Conservation (phyloP, 2,888 invertebrate genomes). For the Celastrina argiolus region DNA sequence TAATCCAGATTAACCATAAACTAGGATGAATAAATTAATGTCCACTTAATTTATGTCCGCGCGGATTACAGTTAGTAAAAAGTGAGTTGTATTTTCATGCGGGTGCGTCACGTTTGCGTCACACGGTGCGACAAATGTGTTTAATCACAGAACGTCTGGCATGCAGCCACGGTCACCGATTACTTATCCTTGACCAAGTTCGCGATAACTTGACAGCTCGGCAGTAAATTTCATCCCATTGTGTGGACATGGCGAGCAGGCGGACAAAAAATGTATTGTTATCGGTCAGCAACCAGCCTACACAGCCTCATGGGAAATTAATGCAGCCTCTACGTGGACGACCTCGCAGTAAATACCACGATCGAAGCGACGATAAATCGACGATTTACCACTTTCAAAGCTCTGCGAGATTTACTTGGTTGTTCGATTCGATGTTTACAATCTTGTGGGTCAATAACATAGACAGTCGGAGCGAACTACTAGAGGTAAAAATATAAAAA, state of each 20-base stretch:
- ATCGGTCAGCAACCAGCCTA: conserved; percentile 40
- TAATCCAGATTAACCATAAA: conserved; percentile 9
- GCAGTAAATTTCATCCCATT: conserved; percentile 11
- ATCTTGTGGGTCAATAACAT: background rate
- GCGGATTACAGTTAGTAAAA: conserved; percentile 6
- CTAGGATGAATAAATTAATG: conserved; percentile 11
- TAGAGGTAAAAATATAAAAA: background rate
- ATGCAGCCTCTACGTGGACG: conserved; percentile 30
- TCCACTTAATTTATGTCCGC: conserved; percentile 10
- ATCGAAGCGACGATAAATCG: conserved; percentile 13
- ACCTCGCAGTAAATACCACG: conserved; percentile 31
- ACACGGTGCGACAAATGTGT: conserved; percentile 61
- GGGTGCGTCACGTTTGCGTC: conserved; percentile 38
- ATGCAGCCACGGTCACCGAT: conserved; percentile 61
- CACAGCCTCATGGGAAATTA: conserved; percentile 38
- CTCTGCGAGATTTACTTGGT: background rate
- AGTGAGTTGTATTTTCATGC: conserved; percentile 9
- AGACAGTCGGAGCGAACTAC: background rate
- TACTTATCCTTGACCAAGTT: conserved; percentile 73
- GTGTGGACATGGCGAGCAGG: background rate
- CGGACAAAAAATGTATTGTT: background rate
- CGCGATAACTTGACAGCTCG: conserved; percentile 35
- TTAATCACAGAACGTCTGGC: conserved; percentile 61
- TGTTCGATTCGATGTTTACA: background rate
- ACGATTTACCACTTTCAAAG: background rate